phyloP scores from a whole-genome alignment of 2,797 vertebrate genomes.

The Crocidura indochinensis region DNA sequence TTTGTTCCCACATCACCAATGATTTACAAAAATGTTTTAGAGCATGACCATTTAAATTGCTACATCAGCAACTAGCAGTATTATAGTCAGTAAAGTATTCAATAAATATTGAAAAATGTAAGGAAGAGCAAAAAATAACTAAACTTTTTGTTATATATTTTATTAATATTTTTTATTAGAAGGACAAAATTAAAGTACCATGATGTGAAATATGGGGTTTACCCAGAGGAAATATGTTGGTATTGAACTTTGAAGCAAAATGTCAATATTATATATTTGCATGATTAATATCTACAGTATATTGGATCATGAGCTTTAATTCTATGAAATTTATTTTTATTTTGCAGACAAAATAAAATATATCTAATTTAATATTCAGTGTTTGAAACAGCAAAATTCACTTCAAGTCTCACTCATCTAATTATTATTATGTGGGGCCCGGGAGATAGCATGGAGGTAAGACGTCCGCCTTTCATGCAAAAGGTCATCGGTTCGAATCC shows the following conservation, averaged over 20 bases:
- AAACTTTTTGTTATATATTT: background rate
- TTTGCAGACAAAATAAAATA: background rate
- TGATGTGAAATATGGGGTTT: background rate
- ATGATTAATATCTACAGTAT: background rate
- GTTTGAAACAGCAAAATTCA: background rate
- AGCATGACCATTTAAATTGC: conserved; percentile 11
- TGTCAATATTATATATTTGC: background rate
- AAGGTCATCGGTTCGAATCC: too few relatives aligned
- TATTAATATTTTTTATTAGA: background rate
- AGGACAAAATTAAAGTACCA: background rate
- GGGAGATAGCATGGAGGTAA: too few relatives aligned
- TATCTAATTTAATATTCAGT: background rate
- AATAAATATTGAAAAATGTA: background rate
- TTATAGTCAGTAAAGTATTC: background rate
- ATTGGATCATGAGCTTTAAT: background rate
- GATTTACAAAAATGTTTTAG: conserved; percentile 35
- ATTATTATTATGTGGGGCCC: background rate
- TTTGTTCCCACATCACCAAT: background rate
- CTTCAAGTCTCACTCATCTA: background rate
- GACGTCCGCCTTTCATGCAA: too few relatives aligned
- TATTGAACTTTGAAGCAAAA: background rate
- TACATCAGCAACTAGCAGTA: conserved; percentile 3
- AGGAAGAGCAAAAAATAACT: conserved; percentile 10
- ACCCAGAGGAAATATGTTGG: background rate
- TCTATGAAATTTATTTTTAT: background rate